Base-by-base conservation (phyloP, 2,113 vertebrate species). In the Xiphorhynchus elegans region DNA sequence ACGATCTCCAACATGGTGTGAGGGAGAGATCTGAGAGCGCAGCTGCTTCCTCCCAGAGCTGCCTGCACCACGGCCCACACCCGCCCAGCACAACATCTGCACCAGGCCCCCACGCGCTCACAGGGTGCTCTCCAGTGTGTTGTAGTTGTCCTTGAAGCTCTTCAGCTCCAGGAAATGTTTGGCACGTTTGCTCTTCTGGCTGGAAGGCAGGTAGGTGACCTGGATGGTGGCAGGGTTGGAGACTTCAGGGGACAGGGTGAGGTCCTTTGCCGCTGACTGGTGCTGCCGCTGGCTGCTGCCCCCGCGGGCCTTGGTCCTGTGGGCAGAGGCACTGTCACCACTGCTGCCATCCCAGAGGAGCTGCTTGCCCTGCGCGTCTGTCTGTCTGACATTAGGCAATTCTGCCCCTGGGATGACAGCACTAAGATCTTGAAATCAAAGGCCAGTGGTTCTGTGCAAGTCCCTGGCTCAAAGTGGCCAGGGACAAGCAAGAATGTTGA, bases 71-170 rank as follows among this genome's bases (percentile, higher is more conserved):
- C 17, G 35, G 81, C 74, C 89, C 60, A 80, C 84, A 29, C 33
- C 28, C 0, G 1, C 87, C 29, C 44, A 19, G 76, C 83, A 59
- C 10, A 62, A 17, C 72, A 23, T 69, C 59, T 56, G 72, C 77
- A 56, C 25, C 62, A 63, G 40, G 72, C 63, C 31, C 60, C 64
- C 4, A 10, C 35, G 6, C 2, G 56, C 64, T 90, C 97, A 99
- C 97, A 98, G 97, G 10, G 99, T 99, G 86, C 99, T 99, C 95
- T 99, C 99, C 97, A 99, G 93, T 0, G 99, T 99, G 96, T 99
- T 99, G 96, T 99, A 99, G 97, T 99, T 99, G 97, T 99, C 99
- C 96, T 99, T 99, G 92, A 99, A 99, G 97, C 98, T 99, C 97
- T 99, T 99, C 86, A 99, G 97, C 96, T 99, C 99, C 64, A 99